Evolutionary conservation across 2,113 vertebrate species (phyloP), one percentile per base, ranked within the genome.

Genomic region (Actenoides lindsayi): DNA sequence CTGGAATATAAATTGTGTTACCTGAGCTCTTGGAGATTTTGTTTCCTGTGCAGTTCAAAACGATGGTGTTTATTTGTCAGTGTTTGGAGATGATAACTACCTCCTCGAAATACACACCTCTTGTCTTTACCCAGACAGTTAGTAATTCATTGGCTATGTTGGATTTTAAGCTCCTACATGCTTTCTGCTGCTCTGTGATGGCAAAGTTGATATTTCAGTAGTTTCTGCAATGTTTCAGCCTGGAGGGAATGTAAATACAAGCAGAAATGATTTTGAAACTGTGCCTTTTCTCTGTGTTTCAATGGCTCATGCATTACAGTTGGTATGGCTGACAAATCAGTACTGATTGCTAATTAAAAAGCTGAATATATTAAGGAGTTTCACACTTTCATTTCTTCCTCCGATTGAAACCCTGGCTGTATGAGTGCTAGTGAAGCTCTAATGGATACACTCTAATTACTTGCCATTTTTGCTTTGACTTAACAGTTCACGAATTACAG

Each of bases 341-440:
- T 60, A 30, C 91, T 97, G 97, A 98, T 97, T 98, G 97, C 96
- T 98, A 97, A 98, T 98, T 98, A 98, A 97, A 97, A 98, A 97
- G 84, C 63, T 35, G 97, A 97, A 97, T 97, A 91, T 95, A 97
- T 97, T 97, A 95, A 94, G 86, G 94, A 89, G 79, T 87, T 95
- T 89, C 92, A 93, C 95, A 95, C 86, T 96, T 94, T 71, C 84
- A 64, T 69, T 96, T 95, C 86, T 95, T 77, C 92, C 85, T 91
- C 68, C 31, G 73, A 84, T 65, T 93, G 90, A 97, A 97, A 60
- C 90, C 71, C 81, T 90, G 60, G 70, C 83, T 95, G 37, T 95
- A 83, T 95, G 93, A 69, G 69, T 63, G 81, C 90, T 93, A 82
- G 96, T 41, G 70, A 81, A 89, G 96, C 93, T 97, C 76, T 93